Evolutionary conservation across 2,888 invertebrate species (phyloP), one percentile per base, ranked within the genome.

Genomic region (Tromatobia lineatoria): DNA sequence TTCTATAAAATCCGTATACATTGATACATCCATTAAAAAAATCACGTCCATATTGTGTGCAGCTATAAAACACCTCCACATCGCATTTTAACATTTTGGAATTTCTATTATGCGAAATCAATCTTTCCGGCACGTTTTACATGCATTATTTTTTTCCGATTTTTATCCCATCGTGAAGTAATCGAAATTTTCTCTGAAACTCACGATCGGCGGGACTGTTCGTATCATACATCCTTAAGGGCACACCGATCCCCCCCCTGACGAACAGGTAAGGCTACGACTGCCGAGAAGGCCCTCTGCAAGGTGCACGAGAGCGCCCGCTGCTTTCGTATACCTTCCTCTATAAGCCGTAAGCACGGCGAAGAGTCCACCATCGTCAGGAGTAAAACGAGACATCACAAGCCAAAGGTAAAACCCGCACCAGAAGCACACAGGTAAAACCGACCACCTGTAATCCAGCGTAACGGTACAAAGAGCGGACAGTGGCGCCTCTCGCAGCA

Each of bases 391-490:
- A 54, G 57, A 82, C 57, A 70, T 47, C 18, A 42, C 54, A 59
- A 54, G 54, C 50, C 64, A 73, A 66, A 73, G 80, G 66, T 71
- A 67, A 77, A 67, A 52, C 66, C 71, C 54, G 64, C 70, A 45
- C 52, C 42, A 38, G 20, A 47, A 70, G 54, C 70, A 77, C 85
- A 61, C 75, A 80, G 83, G 85, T 87, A 88, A 82, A 87, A 85
- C 86, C 87, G 86, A 88, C 89, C 90, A 92, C 91, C 92, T 92
- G 92, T 91, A 91, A 89, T 85, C 42, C 81, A 34, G 71, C 80
- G 89, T 93, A 93, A 93, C 92, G 92, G 92, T 92, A 92, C 88
- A 89, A n/a, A 67, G 73, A 45, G 80, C 85, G 92, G 87, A 91
- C 88, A 82, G 92, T 92, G 91, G 93, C 92, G 93, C 92, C 90